phyloP scores from a whole-genome alignment of 92 coral and sea anemone species.

The Palythoa caribaeorum region DNA sequence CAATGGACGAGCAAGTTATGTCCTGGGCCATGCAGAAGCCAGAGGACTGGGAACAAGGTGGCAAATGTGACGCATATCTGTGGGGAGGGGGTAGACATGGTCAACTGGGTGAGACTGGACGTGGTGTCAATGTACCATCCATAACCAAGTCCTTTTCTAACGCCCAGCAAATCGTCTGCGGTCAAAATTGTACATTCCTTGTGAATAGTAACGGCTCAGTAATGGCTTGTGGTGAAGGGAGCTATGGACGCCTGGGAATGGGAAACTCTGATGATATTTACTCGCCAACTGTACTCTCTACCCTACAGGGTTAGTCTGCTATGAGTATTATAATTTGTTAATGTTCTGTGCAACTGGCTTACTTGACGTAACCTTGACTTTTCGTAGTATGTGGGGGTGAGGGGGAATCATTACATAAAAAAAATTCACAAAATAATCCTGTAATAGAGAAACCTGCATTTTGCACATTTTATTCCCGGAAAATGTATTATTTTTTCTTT shows the following conservation, averaged over 20 bases:
- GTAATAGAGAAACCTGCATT: too few relatives aligned
- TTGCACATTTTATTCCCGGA: too few relatives aligned
- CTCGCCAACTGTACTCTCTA: constrained; percentile 69
- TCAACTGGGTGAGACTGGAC: constrained; percentile 83
- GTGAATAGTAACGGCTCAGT: constrained; percentile 77
- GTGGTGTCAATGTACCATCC: constrained; percentile 84
- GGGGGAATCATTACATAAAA: too few relatives aligned
- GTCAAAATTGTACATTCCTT: constrained; percentile 86
- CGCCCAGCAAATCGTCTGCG: constrained; percentile 85
- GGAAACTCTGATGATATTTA: constrained; percentile 87
- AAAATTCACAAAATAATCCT: too few relatives aligned
- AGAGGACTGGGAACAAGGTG: constrained; percentile 90
- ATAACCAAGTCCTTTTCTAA: constrained; percentile 77
- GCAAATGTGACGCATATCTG: constrained; percentile 84
- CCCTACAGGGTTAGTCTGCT: constrained; percentile 74
- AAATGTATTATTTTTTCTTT: too few relatives aligned
- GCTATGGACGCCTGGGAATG: constrained; percentile 92
- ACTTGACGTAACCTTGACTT: too few relatives aligned
- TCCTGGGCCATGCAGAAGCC: constrained; percentile 88
- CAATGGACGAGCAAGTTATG: constrained; percentile 92
- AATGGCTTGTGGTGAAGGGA: constrained; percentile 88
- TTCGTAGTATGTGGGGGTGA: too few relatives aligned
- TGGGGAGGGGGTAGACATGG: constrained; percentile 97
- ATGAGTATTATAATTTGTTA: too few relatives aligned
- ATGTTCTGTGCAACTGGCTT: too few relatives aligned